Conservation (phyloP, 2,888 invertebrate genomes). For the Hedychridium roseum region DNA sequence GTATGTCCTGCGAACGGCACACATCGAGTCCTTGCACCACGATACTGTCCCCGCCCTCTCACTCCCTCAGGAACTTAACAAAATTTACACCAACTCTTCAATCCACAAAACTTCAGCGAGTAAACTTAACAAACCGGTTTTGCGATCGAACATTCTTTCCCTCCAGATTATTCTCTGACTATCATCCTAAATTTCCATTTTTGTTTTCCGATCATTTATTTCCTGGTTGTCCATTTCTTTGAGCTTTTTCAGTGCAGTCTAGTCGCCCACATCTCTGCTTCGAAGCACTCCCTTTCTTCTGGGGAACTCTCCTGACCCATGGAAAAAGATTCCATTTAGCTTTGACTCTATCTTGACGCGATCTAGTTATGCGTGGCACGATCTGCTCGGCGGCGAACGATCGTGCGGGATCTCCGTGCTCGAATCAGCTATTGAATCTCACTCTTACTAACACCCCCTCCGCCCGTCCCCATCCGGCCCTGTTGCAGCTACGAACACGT, state of each 20-base stretch:
- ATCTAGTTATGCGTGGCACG: slow-evolving; percentile 61
- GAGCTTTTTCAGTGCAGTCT: no score
- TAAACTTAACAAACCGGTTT: no score
- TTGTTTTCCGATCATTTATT: no score
- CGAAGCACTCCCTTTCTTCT: not conserved
- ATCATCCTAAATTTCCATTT: no score
- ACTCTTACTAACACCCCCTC: no score
- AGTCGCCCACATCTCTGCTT: no score
- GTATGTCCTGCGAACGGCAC: slow-evolving; percentile 35
- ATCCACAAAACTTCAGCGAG: no score
- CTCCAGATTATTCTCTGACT: slow-evolving; percentile 29
- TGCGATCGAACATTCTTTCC: no score
- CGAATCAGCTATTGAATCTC: slow-evolving; percentile 28
- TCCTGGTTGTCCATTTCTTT: no score
- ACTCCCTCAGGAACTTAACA: slow-evolving; percentile 8
- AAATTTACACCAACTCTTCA: no score
- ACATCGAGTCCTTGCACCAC: slow-evolving; percentile 33
- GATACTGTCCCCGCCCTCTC: slow-evolving; percentile 19
- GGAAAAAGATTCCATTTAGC: slow-evolving; percentile 49
- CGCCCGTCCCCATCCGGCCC: no score
- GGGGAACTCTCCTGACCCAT: slow-evolving; percentile 21
- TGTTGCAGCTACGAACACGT: no score
- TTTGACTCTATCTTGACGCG: slow-evolving; percentile 54
- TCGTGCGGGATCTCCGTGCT: slow-evolving; percentile 18
- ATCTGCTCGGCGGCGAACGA: slow-evolving; percentile 40